Conservation (phyloP, 1,140 invertebrate genomes). For the Meloidogyne floridensis region DNA sequence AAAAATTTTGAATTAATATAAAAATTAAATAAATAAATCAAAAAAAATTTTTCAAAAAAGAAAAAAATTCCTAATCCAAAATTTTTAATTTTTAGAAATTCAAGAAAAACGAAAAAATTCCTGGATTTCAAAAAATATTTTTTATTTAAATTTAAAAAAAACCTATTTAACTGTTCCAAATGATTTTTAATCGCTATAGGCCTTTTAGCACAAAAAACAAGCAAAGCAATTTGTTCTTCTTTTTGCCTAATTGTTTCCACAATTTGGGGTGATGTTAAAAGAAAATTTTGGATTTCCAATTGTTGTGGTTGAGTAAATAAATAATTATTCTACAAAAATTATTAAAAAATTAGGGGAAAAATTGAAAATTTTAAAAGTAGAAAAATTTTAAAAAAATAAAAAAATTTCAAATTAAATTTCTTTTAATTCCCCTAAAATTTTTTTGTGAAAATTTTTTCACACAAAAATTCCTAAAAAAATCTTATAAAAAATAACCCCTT, state of each 20-base stretch:
- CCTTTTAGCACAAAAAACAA: constrained; percentile 68
- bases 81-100: too few relatives aligned
- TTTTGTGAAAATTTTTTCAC: too few relatives aligned
- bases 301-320: constrained; percentile 2
- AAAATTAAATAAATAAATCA: too few relatives aligned
- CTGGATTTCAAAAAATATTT: too few relatives aligned
- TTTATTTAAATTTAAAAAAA: background rate
- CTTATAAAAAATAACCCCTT: too few relatives aligned
- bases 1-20: too few relatives aligned
- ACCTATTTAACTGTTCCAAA: constrained; percentile 66
- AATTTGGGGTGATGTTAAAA: background rate
- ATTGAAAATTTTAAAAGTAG: too few relatives aligned
- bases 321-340: background rate
- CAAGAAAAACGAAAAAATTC: background rate
- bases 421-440: too few relatives aligned
- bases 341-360: too few relatives aligned
- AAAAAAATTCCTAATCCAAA: background rate
- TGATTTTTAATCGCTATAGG: constrained; percentile 66
- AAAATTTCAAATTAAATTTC: too few relatives aligned
- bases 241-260: background rate
- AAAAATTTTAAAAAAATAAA: too few relatives aligned
- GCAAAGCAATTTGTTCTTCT: constrained; percentile 55
- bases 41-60: background rate
- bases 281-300: background rate
- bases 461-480: too few relatives aligned